Evolutionary conservation across 1,140 invertebrate species (phyloP), one percentile per base, ranked within the genome.

Genomic region (Xylocopa sonorina): DNA sequence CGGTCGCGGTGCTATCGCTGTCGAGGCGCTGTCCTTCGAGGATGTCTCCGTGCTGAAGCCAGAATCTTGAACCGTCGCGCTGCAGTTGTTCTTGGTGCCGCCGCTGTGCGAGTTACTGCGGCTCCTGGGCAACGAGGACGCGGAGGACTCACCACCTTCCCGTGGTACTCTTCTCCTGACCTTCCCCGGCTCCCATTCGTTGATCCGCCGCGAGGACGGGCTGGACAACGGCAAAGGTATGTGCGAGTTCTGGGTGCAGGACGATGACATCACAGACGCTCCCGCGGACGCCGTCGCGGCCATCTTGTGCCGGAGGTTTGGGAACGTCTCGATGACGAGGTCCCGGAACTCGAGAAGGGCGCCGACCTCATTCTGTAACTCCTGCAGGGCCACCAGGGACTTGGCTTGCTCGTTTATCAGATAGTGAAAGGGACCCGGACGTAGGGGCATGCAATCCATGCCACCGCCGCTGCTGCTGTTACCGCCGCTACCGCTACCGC

Each of bases 241-340:
- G 84, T 91, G 88, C 3, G 88, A 89, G 73, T 85, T 87, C 67
- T 90, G 90, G 18, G 67, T 80, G 43, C 80, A 88, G 24, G 60
- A 74, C 32, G 88, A 87, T 4, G 90, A 89, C 83, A 89, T 91
- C 86, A 92, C 91, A 77, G 91, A 90, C 60, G 83, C 84, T 87
- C 91, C 90, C 60, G 90, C 86, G 41, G 92, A 88, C 57, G 93
- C 93, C 89, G 79, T 86, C 69, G 92, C 90, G 67, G 94, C 93
- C 95, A 97, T 95, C 94, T 97, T 97, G 87, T 95, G 95, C 89
- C 96, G 95, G 88, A 97, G 95, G 94, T 97, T 97, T 83, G 97
- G 97, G 93, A 97, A 97, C 81, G 97, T 96, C 94, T 97, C 96
- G 94, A 97, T 97, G 94, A 98, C 97, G 94, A 97, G 94, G 93